phyloP scores from a whole-genome alignment of 2,888 invertebrate species.

The Ichneumoninae sp. region DNA sequence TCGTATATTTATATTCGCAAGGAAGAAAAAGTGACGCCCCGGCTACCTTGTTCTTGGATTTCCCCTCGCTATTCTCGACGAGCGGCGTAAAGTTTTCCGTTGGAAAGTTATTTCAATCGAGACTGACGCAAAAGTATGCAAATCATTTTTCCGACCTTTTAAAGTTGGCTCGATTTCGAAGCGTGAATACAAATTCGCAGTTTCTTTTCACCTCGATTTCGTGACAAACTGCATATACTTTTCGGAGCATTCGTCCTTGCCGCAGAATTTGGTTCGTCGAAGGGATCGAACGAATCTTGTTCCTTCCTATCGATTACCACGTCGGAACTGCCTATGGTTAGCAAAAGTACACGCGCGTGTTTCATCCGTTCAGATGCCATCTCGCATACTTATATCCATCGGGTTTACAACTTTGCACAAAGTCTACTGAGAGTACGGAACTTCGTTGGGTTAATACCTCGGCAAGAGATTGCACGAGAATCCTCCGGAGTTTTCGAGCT shows the following conservation, averaged over 20 bases:
- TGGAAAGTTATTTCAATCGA: conserved; percentile 57
- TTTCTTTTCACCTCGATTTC: not conserved
- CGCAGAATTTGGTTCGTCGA: not conserved
- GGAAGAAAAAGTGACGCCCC: not conserved
- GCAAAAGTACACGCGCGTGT: not conserved
- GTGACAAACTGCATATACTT: not conserved
- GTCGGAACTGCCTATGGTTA: not conserved
- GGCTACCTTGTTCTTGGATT: not conserved
- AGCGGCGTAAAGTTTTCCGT: conserved; percentile 35
- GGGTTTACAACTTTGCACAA: not conserved
- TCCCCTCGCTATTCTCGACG: conserved; percentile 24
- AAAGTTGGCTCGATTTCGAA: not conserved
- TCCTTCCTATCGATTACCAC: not conserved
- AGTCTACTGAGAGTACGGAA: not conserved
- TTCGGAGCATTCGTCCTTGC: too few relatives aligned
- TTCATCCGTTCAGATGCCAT: not conserved
- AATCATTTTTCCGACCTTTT: not conserved
- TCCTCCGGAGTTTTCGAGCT: not conserved
- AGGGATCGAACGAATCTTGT: not conserved
- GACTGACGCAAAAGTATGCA: not conserved
- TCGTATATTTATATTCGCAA: not conserved
- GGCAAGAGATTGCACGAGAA: not conserved
- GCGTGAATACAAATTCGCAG: not conserved
- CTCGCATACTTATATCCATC: not conserved
- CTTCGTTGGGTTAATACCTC: not conserved